Evolutionary conservation across 2,888 invertebrate genomes (phyloP), one percentile per base, ranked within the genome.

Genomic region (Tuberolachnus salignus): DNA sequence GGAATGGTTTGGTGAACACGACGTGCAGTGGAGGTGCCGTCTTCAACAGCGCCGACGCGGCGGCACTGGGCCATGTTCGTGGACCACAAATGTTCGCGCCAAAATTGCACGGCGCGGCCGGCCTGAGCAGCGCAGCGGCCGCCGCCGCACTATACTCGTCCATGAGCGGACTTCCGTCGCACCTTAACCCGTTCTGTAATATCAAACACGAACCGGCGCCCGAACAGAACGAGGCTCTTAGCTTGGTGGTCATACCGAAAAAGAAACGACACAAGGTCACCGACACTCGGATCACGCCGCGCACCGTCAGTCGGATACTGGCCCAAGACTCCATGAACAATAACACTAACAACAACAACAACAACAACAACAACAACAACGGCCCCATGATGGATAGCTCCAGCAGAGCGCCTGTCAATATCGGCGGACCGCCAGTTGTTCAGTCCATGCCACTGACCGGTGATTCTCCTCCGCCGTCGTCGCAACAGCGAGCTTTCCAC

Each of bases 211-310:
- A 85, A 88, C 84, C 83, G 80, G 82, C 82, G 85, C 91, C 93
- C 59, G 95, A 95, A 85, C 95, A 95, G 86, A 94, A 94, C 86
- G 97, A 97, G 86, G 96, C 97, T 4, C 90, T 98, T 80, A 95
- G 96, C 85, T 89, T 97, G 84, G 97, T 98, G 81, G 95, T 97
- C 83, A 94, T 94, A 66, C 94, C 95, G 2, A 97, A 97, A 87
- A 97, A 97, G 89, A 97, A 97, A 87, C 90, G 98, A 80, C 97
- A 97, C 85, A 98, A 98, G 92, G 94, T 87, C 84, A 97, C 97
- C 53, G 96, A 96, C 85, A 95, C 95, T 75, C 89, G 96, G 83
- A 94, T 96, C 83, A 95, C 95, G 49, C 95, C 95, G 26, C 89
- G 95, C 82, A 94, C 95, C 69, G 94, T 95, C 64, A 94, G 94